phyloP scores from a whole-genome alignment of 1,140 invertebrate species.

The Neodiprion pinetum region DNA sequence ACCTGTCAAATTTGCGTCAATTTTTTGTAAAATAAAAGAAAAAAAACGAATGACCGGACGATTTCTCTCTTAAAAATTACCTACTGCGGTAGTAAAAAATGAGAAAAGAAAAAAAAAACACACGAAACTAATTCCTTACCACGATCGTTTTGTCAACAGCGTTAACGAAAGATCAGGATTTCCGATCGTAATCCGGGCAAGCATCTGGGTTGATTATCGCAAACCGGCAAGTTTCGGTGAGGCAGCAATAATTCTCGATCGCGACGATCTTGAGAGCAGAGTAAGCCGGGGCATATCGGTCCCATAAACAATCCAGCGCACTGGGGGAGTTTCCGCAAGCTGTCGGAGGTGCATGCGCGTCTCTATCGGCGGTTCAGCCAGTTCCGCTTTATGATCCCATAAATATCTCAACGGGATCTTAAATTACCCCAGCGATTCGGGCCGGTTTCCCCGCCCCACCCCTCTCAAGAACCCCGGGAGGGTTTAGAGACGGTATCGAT shows the following conservation, averaged over 20 bases:
- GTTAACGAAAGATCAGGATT: too few relatives aligned
- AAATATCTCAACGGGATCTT: slow-evolving; percentile 56
- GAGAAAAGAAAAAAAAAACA: slow-evolving; percentile 6
- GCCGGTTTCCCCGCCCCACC: slow-evolving; percentile 7
- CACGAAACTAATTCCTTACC: not conserved
- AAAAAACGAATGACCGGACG: too few relatives aligned
- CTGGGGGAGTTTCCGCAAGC: not conserved
- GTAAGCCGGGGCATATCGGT: slow-evolving; percentile 20
- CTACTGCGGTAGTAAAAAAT: not conserved
- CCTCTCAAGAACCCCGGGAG: not conserved
- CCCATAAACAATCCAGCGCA: slow-evolving; percentile 38
- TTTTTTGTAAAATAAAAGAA: too few relatives aligned
- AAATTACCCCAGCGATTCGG: slow-evolving; percentile 41
- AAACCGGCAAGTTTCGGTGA: slow-evolving; percentile 10
- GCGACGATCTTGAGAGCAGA: too few relatives aligned
- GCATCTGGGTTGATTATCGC: slow-evolving; percentile 12
- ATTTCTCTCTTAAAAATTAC: not conserved
- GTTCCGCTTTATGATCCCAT: slow-evolving; percentile 53
- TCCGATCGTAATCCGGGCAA: too few relatives aligned
- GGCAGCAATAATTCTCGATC: slow-evolving; percentile 13
- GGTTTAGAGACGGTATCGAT: slow-evolving; percentile 1
- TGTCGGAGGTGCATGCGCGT: slow-evolving; percentile 37
- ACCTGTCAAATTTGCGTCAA: too few relatives aligned
- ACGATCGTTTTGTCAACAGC: not conserved
- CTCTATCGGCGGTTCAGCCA: slow-evolving; percentile 40